A percentile compares a stretch with the other conserved stretches of the same genome.
Evolutionary conservation across 2,113 vertebrate species (phyloP).

Genomic region (Amia ocellicauda): DNA sequence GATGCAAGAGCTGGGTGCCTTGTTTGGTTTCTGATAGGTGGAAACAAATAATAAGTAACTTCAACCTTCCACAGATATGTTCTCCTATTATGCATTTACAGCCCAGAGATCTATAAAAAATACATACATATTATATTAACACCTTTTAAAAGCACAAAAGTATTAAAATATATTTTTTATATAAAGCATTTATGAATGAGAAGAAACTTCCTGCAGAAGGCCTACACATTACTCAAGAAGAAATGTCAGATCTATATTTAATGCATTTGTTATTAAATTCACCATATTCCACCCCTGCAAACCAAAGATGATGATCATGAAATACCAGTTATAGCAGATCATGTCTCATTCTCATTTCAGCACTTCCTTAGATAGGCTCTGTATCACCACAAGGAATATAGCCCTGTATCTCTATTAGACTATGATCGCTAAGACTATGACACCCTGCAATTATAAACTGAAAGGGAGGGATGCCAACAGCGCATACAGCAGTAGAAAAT

Average conservation of each 20-base stretch:
- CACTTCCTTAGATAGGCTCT: neutral
- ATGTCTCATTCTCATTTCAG: constrained; percentile 3
- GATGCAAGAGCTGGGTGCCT: too few species aligned
- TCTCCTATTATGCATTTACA: too few species aligned
- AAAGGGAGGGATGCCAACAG: neutral
- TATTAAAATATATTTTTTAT: too few species aligned
- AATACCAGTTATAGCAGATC: neutral
- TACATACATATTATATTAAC: constrained; percentile 5
- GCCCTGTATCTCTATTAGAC: neutral
- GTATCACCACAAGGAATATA: neutral
- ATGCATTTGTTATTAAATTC: neutral
- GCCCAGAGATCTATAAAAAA: too few species aligned
- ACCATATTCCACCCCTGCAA: neutral
- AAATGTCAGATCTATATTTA: neutral
- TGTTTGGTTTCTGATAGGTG: neutral
- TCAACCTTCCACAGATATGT: too few species aligned
- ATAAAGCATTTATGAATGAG: too few species aligned
- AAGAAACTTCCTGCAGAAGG: too few species aligned
- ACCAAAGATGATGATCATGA: constrained; percentile 7
- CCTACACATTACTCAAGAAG: neutral
- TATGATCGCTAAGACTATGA: neutral
- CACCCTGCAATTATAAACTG: neutral
- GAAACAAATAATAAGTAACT: too few species aligned
- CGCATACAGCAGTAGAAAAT: neutral
- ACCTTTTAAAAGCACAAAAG: too few species aligned